These are phyloP conservation scores for Ageneiosus marmoratus DNA, from an alignment of 2,113 vertebrate species.

Conservation along the genomic window DNA sequence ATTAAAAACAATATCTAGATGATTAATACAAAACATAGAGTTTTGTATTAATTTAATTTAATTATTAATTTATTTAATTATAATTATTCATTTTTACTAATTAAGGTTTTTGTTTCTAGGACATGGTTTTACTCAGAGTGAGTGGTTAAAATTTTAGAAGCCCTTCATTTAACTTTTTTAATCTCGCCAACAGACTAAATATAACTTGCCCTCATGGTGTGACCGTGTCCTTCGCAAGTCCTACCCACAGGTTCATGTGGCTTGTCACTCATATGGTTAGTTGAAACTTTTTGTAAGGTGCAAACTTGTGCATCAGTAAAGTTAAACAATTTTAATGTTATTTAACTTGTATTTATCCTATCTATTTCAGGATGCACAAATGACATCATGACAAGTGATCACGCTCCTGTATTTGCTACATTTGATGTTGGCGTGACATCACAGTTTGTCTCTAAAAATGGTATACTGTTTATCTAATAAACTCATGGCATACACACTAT, in stretches of 20 bases:
- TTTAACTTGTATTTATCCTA: not conserved
- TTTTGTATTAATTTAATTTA: no score
- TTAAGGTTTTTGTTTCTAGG: not conserved
- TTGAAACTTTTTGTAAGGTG: constrained; percentile 37
- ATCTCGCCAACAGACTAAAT: constrained; percentile 83
- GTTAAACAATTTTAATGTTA: not conserved
- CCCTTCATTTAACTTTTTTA: not conserved
- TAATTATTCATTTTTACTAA: no score
- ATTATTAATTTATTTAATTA: no score
- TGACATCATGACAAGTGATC: constrained; percentile 94
- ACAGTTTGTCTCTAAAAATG: constrained; percentile 96
- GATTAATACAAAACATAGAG: not conserved
- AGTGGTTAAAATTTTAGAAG: not conserved
- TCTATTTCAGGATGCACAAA: constrained; percentile 84
- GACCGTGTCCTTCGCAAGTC: constrained; percentile 96
- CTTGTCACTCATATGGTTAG: constrained; percentile 96
- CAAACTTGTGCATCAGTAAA: not conserved
- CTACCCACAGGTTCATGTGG: constrained; percentile 89
- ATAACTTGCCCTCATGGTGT: constrained; percentile 98
- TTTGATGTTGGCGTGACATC: constrained; percentile 97
- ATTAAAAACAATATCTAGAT: not conserved
- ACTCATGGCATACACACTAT: not conserved
- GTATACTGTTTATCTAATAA: constrained; percentile 60
- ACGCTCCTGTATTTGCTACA: constrained; percentile 94
- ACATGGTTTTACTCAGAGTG: not conserved